phyloP scores from a whole-genome alignment of 2,888 invertebrate genomes.

The Myopa testacea region DNA sequence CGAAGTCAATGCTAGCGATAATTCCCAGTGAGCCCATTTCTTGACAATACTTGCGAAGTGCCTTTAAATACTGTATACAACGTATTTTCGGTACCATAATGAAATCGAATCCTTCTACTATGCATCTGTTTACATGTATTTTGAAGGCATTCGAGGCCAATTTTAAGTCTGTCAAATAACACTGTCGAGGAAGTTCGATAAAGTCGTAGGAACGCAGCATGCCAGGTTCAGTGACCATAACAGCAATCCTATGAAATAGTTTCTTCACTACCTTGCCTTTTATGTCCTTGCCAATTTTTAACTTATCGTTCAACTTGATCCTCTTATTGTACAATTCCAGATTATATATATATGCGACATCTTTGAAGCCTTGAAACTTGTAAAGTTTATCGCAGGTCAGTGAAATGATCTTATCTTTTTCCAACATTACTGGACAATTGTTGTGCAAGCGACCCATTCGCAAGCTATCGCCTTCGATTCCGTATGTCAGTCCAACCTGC shows the following conservation, averaged over 20 bases:
- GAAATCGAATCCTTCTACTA: constrained; percentile 45
- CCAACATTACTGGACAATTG: constrained; percentile 56
- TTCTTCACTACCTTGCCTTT: constrained; percentile 59
- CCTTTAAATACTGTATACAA: constrained; percentile 54
- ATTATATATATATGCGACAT: constrained; percentile 62
- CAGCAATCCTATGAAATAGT: constrained; percentile 55
- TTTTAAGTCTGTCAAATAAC: constrained; percentile 53
- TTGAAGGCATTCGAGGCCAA: constrained; percentile 47
- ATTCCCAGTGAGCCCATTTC: constrained; percentile 50
- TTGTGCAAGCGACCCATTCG: constrained; percentile 64
- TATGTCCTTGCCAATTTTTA: constrained; percentile 51
- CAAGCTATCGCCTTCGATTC: constrained; percentile 63
- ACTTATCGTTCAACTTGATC: constrained; percentile 56
- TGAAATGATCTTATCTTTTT: constrained; percentile 55
- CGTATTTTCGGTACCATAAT: constrained; percentile 59
- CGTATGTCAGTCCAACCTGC: constrained; percentile 58
- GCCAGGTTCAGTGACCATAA: constrained; percentile 56
- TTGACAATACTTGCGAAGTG: constrained; percentile 49
- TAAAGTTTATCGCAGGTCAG: constrained; percentile 60
- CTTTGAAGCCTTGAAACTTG: constrained; percentile 58
- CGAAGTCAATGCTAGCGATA: constrained; percentile 60
- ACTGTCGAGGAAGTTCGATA: constrained; percentile 61
- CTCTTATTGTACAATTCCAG: constrained; percentile 57
- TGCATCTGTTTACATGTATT: neutral
- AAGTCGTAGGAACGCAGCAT: constrained; percentile 61